phyloP scores from a whole-genome alignment of 1,140 invertebrate species.

The Polypedilum pembai region DNA sequence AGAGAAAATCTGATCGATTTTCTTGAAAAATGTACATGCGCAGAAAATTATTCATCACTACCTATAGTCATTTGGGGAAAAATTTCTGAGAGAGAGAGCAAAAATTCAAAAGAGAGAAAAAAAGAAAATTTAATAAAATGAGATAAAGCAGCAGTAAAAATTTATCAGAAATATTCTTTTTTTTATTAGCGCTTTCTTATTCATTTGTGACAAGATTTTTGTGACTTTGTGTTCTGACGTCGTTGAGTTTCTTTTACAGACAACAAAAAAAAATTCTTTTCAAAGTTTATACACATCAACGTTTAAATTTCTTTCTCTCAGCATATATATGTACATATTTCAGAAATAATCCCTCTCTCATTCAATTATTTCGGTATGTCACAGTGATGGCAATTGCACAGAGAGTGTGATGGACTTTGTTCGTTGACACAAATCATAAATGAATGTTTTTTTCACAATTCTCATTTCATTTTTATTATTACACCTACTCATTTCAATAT shows the following conservation, averaged over 20 bases:
- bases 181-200: too few species aligned
- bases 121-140: neutral
- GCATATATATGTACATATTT: too few species aligned
- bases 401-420: neutral
- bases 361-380: neutral
- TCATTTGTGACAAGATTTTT: too few species aligned
- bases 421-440: constrained; percentile 7
- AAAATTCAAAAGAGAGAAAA: neutral
- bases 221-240: too few species aligned
- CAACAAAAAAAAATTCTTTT: too few species aligned
- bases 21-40: constrained; percentile 10
- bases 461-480: neutral
- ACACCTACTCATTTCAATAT: neutral
- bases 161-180: too few species aligned
- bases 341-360: neutral
- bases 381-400: neutral
- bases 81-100: neutral
- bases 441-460: neutral
- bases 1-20: constrained; percentile 15
- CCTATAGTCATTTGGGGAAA: too few species aligned
- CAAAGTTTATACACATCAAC: too few species aligned
- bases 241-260: too few species aligned
- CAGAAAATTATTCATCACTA: neutral
- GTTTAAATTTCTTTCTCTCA: too few species aligned
- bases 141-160: too few species aligned